phyloP scores from a whole-genome alignment of 2,888 invertebrate genomes.

The Agriopis leucophaearia region DNA sequence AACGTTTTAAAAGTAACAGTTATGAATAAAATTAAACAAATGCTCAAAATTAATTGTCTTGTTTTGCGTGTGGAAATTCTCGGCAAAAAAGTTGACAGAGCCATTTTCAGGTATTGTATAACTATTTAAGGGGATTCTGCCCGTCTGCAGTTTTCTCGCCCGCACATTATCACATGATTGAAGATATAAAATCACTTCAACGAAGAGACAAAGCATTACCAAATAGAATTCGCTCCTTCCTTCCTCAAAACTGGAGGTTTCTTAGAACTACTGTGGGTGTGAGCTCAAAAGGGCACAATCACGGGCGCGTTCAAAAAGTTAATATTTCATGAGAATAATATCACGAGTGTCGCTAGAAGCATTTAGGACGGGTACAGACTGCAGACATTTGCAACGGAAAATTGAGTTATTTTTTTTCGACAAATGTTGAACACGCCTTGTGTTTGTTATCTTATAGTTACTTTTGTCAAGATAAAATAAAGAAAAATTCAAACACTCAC shows the following conservation, averaged over 20 bases:
- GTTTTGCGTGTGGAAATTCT: too few relatives aligned
- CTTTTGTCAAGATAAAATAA: background rate
- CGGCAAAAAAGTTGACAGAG: too few relatives aligned
- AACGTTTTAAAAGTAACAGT: too few relatives aligned
- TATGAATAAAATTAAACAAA: too few relatives aligned
- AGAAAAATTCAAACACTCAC: too few relatives aligned
- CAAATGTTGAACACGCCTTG: background rate
- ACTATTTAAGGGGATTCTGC: too few relatives aligned
- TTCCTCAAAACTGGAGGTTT: constrained; percentile 21
- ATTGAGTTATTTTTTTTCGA: background rate
- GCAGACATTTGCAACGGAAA: background rate
- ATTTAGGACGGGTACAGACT: constrained; percentile 30
- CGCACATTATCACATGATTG: too few relatives aligned
- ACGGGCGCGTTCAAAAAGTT: constrained; percentile 41
- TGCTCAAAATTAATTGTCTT: too few relatives aligned
- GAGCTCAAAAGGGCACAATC: constrained; percentile 36
- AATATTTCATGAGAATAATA: constrained; percentile 46
- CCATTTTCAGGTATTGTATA: too few relatives aligned
- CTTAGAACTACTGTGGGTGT: background rate
- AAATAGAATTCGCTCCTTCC: background rate
- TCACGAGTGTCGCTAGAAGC: constrained; percentile 37
- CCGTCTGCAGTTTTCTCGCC: too few relatives aligned
- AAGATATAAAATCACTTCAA: too few relatives aligned
- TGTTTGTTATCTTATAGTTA: background rate
- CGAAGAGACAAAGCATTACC: background rate